A percentile compares a stretch with the other conserved stretches of the same genome.
Evolutionary conservation across 2,113 vertebrate genomes (phyloP).

Genomic region (Gambusia holbrooki): DNA sequence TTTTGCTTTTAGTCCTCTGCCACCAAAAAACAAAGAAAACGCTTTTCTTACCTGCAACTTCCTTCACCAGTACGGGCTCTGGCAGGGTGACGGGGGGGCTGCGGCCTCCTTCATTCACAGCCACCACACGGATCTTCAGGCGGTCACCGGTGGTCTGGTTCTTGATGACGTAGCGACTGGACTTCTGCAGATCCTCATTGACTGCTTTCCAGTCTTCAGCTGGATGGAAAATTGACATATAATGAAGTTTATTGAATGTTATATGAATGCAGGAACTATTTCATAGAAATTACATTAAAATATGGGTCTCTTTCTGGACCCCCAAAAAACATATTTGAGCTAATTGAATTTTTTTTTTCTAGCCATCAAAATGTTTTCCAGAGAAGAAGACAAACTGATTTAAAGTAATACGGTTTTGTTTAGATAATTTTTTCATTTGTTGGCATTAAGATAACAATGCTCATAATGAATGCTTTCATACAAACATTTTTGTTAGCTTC

Average conservation of each 20-base stretch:
- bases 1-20: background rate
- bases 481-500: background rate
- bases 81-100: slow-evolving; percentile 79
- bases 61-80: slow-evolving; percentile 85
- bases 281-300: background rate
- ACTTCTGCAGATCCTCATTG: slow-evolving; percentile 85
- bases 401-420: background rate
- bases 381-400: background rate
- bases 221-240: slow-evolving; percentile 44
- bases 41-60: slow-evolving; percentile 84
- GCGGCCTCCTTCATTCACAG: slow-evolving; percentile 81
- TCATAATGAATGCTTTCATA: background rate
- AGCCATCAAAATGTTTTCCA: background rate
- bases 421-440: background rate
- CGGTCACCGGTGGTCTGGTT: slow-evolving; percentile 85
- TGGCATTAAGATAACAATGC: background rate
- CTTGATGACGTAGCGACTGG: slow-evolving; percentile 85
- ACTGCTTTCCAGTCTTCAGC: slow-evolving; percentile 88
- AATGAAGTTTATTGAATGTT: background rate
- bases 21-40: too few species aligned
- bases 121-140: slow-evolving; percentile 85
- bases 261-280: background rate
- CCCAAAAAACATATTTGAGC: background rate
- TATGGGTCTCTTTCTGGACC: background rate
- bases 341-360: background rate